Conservation (phyloP, 1,140 invertebrate genomes). For the Dreissena rostriformis region DNA sequence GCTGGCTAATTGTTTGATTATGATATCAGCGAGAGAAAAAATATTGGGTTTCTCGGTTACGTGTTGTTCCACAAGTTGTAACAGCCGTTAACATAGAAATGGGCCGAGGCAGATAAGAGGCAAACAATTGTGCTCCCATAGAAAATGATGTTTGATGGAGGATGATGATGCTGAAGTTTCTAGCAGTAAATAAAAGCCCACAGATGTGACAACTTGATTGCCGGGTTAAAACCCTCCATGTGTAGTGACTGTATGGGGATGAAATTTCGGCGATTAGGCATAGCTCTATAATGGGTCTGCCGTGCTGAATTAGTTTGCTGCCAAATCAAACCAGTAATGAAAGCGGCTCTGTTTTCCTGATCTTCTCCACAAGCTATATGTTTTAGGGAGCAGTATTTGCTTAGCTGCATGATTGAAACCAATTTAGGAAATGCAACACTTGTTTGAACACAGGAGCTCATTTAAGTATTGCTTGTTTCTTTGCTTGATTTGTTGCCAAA, state of each 20-base stretch:
- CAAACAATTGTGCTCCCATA: neutral
- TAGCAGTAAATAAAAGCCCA: conserved; percentile 7
- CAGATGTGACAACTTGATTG: conserved; percentile 12
- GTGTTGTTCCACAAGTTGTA: neutral
- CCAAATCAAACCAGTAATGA: neutral
- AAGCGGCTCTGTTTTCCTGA: neutral
- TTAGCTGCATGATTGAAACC: no score
- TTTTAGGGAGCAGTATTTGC: no score
- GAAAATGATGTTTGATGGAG: neutral
- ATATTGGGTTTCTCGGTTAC: neutral
- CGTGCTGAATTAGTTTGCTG: neutral
- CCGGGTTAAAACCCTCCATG: neutral
- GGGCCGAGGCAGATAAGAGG: neutral
- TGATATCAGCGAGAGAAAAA: conserved; percentile 13
- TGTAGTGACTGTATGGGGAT: neutral
- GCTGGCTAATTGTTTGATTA: conserved; percentile 41
- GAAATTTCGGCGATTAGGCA: neutral
- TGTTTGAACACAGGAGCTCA: no score
- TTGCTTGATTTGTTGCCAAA: no score
- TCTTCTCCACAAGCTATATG: no score
- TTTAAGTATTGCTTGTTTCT: no score
- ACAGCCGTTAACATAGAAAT: neutral
- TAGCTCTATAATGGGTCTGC: neutral
- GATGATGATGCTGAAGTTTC: neutral
- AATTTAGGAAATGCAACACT: no score